A percentile compares a stretch with the other conserved stretches of the same genome.
Evolutionary conservation across 2,888 invertebrate genomes (phyloP).

Genomic region (Petrolisthes manimaculis): DNA sequence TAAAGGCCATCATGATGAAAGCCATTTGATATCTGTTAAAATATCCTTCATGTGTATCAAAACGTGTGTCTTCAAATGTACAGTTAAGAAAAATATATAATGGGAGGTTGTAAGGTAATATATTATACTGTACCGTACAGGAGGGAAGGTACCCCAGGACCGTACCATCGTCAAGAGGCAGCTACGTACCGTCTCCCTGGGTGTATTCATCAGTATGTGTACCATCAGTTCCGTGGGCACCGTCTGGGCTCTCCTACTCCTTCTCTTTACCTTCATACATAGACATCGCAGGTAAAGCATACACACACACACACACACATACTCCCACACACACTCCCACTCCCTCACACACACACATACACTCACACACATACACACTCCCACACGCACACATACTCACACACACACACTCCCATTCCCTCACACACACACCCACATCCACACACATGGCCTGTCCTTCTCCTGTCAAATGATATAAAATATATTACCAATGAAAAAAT

Average conservation of each 20-base stretch:
- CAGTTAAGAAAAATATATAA: no score
- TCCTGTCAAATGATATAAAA: not conserved
- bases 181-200: conserved; percentile 84
- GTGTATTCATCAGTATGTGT: conserved; percentile 94
- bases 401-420: no score
- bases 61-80: no score
- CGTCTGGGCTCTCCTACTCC: conserved; percentile 83
- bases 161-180: conserved; percentile 89
- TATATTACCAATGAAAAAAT: not conserved
- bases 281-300: conserved; percentile 84
- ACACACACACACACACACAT: not conserved
- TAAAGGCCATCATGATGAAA: no score
- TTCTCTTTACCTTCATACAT: conserved; percentile 93
- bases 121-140: conserved; percentile 70
- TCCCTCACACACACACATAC: no score
- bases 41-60: no score
- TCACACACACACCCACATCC: not conserved
- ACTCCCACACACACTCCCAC: no score
- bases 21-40: no score
- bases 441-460: not conserved
- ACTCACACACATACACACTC: no score
- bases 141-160: conserved; percentile 92
- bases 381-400: no score
- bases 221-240: conserved; percentile 91
- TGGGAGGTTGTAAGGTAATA: not conserved